Percentiles rank a stretch among this genome's conserved stretches.
Conservation (phyloP, 2,888 invertebrate genomes). For the Agelastica alni region DNA sequence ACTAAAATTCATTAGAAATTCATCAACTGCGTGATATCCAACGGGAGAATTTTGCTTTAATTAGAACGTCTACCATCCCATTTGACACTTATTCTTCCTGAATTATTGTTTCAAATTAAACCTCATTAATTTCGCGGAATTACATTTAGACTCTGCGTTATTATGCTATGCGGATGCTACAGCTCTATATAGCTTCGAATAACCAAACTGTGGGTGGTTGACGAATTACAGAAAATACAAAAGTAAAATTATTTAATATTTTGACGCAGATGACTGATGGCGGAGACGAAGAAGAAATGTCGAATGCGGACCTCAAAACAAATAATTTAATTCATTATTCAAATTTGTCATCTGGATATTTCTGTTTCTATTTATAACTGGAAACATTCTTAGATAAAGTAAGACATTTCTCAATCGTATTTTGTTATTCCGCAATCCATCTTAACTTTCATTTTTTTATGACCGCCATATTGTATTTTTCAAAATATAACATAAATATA, state of each 20-base stretch:
- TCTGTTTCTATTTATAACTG: too few species aligned
- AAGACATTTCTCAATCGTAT: too few species aligned
- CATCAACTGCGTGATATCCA: not conserved
- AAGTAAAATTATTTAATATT: slow-evolving; percentile 17
- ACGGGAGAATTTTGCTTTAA: slow-evolving; percentile 9
- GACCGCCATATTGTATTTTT: too few species aligned
- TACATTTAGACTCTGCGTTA: slow-evolving; percentile 17
- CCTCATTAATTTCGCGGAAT: slow-evolving; percentile 26
- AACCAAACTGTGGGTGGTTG: slow-evolving; percentile 3
- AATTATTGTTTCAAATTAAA: slow-evolving; percentile 31
- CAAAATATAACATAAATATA: too few species aligned
- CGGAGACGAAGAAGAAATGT: not conserved
- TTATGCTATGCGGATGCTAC: slow-evolving; percentile 4
- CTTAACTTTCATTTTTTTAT: too few species aligned
- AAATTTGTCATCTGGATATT: too few species aligned
- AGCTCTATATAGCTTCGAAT: slow-evolving; percentile 7
- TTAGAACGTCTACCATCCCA: slow-evolving; percentile 17
- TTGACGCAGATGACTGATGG: slow-evolving; percentile 9
- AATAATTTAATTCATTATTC: too few species aligned
- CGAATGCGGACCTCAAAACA: not conserved
- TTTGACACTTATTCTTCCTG: slow-evolving; percentile 22
- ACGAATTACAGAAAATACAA: slow-evolving; percentile 16
- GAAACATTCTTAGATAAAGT: too few species aligned
- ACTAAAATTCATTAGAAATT: slow-evolving; percentile 8
- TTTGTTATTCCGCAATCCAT: too few species aligned